Base-by-base conservation (phyloP, 1,140 invertebrate genomes). In the Pseudomyrmex sp. region DNA sequence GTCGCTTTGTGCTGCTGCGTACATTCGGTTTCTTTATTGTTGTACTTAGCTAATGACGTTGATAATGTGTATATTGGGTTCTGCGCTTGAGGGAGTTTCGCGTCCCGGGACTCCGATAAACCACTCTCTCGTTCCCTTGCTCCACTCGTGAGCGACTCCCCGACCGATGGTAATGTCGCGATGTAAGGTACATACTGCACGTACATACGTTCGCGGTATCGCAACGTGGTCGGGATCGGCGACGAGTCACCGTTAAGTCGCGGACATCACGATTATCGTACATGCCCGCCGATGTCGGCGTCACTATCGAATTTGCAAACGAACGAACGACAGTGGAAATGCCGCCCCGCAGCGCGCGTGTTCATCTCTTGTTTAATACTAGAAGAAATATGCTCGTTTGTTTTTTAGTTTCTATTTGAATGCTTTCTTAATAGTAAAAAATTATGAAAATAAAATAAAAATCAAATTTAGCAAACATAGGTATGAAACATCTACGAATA, bases 221-320 rank as follows among this genome's bases (percentile, higher is more conserved):
- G 77, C 61, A 35, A 70, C 46, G 56, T 70, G 74, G 72, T 65
- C 46, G 58, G 82, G 90, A 90, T 89, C 83, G 86, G 74, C 86
- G 86, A 88, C 89, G 90, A 90, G 89, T 90, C 90, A 65, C 65
- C 86, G 83, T 90, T 90, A 88, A 91, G 88, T 35, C 87, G 89
- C 84, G 88, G 82, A 75, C 85, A 79, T 75, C 75, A 70, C 84
- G 90, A 91, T 91, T 91, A 91, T 90, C 89, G 84, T 88, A 88
- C 90, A 35, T 85, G 84, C 63, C 58, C 66, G 68, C 50, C 75
- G 80, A 88, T 88, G 88, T 86, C 35, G 35, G 84, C 72, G 72
- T 58, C 85, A 66, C 80, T 86, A 85, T 89, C 86, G 76, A 89
- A 86, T 82, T 89, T 66, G 66, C 82, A 35, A 46, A 23, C 35